Conservation (phyloP, 2,888 invertebrate species). For the Metacarcinus magister region DNA sequence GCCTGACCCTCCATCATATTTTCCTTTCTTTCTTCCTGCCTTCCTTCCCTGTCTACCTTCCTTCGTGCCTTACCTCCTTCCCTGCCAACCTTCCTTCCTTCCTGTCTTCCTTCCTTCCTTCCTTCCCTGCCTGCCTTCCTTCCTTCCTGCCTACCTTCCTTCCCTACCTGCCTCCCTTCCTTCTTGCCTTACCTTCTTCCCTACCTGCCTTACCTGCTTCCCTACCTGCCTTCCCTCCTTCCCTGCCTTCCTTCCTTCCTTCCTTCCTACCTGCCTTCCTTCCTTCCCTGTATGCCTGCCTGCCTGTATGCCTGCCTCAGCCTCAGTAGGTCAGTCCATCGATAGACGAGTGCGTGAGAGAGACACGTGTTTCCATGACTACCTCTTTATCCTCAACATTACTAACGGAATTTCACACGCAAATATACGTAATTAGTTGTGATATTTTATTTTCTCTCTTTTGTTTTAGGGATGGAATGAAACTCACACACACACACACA, state of each 20-base stretch:
- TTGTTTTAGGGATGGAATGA: background rate
- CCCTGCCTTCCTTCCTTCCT: background rate
- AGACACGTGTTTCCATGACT: background rate
- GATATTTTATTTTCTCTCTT: background rate
- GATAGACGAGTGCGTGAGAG: background rate
- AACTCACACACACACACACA: background rate
- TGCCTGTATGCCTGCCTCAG: background rate
- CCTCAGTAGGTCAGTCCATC: background rate
- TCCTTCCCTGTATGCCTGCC: background rate
- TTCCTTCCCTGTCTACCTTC: too few relatives aligned
- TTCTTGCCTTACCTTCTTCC: background rate
- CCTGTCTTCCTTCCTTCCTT: too few relatives aligned
- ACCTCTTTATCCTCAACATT: background rate
- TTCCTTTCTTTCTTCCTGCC: background rate
- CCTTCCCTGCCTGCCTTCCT: too few relatives aligned
- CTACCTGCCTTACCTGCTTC: too few relatives aligned
- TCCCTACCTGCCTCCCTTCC: too few relatives aligned
- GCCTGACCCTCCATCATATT: background rate
- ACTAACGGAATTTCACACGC: background rate
- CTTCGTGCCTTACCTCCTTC: too few relatives aligned
- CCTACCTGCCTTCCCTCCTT: background rate
- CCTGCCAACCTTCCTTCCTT: too few relatives aligned
- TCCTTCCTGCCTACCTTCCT: too few relatives aligned
- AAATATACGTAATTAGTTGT: background rate
- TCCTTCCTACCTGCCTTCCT: background rate